These are phyloP conservation scores for Macrocentrus cingulum DNA, from an alignment of 1,140 invertebrate genomes.

Conservation along the genomic window DNA sequence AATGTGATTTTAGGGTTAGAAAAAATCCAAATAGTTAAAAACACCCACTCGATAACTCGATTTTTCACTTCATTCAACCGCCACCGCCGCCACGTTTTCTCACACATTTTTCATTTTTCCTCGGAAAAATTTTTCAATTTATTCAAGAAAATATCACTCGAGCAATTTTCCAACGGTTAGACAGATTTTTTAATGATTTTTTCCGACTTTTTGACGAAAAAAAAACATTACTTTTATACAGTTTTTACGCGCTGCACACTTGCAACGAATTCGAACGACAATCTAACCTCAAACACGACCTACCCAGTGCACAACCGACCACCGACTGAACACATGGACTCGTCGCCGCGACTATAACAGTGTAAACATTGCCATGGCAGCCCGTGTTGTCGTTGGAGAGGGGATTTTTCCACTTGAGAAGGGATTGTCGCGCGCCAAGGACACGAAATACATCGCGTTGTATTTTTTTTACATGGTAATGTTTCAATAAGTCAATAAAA, in stretches of 20 bases:
- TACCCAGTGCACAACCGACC: constrained; percentile 47
- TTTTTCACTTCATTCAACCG: no score
- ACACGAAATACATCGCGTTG: background rate
- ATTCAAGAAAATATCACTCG: background rate
- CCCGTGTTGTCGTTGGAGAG: constrained; percentile 21
- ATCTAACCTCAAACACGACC: constrained; percentile 28
- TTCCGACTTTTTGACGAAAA: no score
- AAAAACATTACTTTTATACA: background rate
- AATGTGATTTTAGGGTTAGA: no score
- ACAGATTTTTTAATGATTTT: background rate
- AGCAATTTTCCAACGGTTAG: background rate
- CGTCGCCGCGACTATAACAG: constrained; percentile 43
- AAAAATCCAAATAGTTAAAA: no score
- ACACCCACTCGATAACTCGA: no score
- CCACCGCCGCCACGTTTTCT: no score
- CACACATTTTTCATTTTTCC: no score
- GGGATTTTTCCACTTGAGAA: background rate
- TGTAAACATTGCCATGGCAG: constrained; percentile 50
- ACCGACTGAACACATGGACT: constrained; percentile 55
- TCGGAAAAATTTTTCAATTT: background rate
- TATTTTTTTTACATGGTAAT: no score
- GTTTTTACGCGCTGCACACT: no score
- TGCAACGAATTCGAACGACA: no score
- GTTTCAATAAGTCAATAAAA: no score
- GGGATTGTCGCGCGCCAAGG: background rate